Percentiles rank a stretch among this genome's conserved stretches.
phyloP scores from a whole-genome alignment of 1,140 invertebrate genomes.

The Drosophila chauvacae region DNA sequence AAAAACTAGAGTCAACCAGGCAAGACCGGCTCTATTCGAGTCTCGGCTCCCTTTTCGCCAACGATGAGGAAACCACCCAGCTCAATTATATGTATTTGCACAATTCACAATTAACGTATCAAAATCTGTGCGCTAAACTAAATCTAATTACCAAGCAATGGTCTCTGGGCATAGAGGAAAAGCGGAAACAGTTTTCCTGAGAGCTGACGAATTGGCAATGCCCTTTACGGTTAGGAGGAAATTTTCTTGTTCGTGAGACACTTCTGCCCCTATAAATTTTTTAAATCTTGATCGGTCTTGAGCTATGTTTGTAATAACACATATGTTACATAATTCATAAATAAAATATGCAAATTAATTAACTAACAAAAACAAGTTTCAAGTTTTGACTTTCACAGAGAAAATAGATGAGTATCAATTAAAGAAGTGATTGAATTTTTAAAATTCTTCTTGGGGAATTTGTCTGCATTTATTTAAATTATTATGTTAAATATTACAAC shows the following conservation, averaged over 20 bases:
- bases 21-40: constrained; percentile 48
- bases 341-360: neutral
- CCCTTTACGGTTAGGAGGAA: neutral
- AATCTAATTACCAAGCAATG: constrained; percentile 68
- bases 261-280: too few relatives aligned
- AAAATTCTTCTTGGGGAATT: neutral
- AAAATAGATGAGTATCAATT: too few relatives aligned
- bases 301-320: too few relatives aligned
- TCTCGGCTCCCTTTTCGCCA: constrained; percentile 13
- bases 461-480: neutral
- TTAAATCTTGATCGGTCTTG: neutral
- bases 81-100: constrained; percentile 78
- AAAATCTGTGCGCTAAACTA: constrained; percentile 79
- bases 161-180: constrained; percentile 17
- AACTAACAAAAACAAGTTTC: neutral
- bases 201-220: neutral
- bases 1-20: constrained; percentile 51
- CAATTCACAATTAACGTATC: constrained; percentile 80
- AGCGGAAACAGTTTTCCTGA: neutral
- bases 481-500: neutral
- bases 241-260: too few relatives aligned
- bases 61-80: constrained; percentile 20
- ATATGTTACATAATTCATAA: too few relatives aligned
- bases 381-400: neutral
- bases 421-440: too few relatives aligned